These are phyloP conservation scores for Machimus rusticus DNA, from an alignment of 2,888 invertebrate genomes.

Conservation along the genomic window DNA sequence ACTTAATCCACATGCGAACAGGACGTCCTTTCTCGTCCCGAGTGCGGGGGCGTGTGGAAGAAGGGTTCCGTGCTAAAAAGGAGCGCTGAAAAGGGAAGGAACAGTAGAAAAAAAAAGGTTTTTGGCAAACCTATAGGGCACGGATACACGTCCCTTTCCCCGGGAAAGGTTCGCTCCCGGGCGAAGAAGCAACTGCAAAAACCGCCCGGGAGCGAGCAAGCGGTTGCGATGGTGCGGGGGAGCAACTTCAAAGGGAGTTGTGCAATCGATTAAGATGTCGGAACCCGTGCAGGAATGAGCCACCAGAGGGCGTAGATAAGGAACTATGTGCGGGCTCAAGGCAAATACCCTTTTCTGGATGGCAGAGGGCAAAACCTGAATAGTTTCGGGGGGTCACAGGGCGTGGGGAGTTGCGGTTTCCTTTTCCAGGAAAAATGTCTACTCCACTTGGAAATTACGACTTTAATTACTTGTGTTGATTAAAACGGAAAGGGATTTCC, in stretches of 20 bases:
- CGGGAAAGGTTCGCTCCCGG: background rate
- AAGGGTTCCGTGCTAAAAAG: background rate
- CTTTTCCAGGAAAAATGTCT: conserved; percentile 21
- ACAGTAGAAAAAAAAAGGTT: background rate
- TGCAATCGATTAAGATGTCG: conserved; percentile 2
- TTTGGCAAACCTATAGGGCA: background rate
- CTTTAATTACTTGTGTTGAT: conserved; percentile 19
- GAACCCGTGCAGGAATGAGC: background rate
- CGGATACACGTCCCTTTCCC: background rate
- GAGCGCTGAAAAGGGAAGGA: background rate
- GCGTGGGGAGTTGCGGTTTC: background rate
- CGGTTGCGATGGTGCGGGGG: background rate
- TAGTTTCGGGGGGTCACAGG: background rate
- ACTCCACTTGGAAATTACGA: conserved; percentile 3
- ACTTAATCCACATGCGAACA: background rate
- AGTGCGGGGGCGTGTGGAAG: background rate
- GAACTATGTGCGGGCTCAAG: background rate
- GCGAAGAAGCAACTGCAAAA: background rate
- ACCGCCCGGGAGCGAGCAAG: background rate
- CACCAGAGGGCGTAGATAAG: background rate
- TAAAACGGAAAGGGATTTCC: background rate
- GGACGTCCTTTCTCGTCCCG: background rate
- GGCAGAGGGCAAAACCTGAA: background rate
- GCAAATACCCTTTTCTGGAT: background rate
- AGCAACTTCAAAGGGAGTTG: background rate